These are phyloP conservation scores for Oeneis ivallda DNA, from an alignment of 2,888 invertebrate species.

Conservation along the genomic window DNA sequence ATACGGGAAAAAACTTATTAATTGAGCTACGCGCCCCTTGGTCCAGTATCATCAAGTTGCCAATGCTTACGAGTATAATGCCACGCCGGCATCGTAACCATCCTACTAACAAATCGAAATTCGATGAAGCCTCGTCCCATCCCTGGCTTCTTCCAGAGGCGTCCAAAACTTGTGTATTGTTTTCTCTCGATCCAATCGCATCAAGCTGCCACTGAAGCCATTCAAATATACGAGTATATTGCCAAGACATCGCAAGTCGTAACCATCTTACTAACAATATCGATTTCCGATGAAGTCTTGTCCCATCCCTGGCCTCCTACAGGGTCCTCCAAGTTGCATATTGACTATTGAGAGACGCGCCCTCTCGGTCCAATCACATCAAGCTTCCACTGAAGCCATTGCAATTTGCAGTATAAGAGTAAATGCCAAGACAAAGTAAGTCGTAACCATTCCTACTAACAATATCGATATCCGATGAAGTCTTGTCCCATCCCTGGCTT, in stretches of 20 bases:
- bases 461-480: slow-evolving; percentile 12
- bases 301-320: slow-evolving; percentile 47
- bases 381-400: slow-evolving; percentile 55
- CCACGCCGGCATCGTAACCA: no score
- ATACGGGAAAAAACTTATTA: no score
- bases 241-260: no score
- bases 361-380: slow-evolving; percentile 68
- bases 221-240: slow-evolving; percentile 43
- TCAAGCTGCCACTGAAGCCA: slow-evolving; percentile 56
- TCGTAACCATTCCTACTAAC: slow-evolving; percentile 56
- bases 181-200: slow-evolving; percentile 71
- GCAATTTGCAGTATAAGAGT: slow-evolving; percentile 34
- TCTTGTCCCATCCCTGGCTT: slow-evolving; percentile 43
- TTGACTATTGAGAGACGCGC: slow-evolving; percentile 78
- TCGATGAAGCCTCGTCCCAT: slow-evolving; percentile 32
- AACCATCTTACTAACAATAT: not conserved
- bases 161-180: slow-evolving; percentile 78
- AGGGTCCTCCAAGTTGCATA: slow-evolving; percentile 74
- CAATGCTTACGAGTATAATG: no score
- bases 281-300: not conserved
- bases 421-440: not conserved
- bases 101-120: slow-evolving; percentile 7
- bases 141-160: slow-evolving; percentile 53
- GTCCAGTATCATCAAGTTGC: no score
- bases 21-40: no score